phyloP scores from a whole-genome alignment of 2,797 vertebrate species.

The Lophotriccus pileatus region DNA sequence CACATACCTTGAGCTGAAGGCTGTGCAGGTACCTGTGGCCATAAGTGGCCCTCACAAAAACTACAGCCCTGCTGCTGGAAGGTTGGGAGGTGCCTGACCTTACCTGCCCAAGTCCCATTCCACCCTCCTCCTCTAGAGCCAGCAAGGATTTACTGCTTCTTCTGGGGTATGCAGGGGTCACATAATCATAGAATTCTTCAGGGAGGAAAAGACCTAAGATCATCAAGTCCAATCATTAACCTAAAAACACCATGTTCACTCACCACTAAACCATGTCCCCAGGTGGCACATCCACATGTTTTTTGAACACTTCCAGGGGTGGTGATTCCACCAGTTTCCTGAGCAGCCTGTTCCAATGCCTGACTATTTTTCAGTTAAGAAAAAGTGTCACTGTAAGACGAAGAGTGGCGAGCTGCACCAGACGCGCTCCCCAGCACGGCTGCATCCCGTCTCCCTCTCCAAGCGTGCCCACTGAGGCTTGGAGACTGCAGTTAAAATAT shows the following conservation, averaged over 20 bases:
- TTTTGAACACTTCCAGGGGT: background rate
- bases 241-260: background rate
- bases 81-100: background rate
- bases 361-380: background rate
- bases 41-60: background rate
- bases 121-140: background rate
- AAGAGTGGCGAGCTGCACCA: fast-evolving
- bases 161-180: background rate
- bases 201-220: background rate
- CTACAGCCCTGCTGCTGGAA: background rate
- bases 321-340: background rate
- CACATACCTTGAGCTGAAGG: background rate
- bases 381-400: background rate
- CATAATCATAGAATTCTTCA: background rate
- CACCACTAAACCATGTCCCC: background rate
- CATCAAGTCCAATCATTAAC: background rate
- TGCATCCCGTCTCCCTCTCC: background rate
- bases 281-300: background rate
- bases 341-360: background rate
- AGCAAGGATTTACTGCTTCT: background rate
- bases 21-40: fast-evolving
- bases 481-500: fast-evolving
- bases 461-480: fast-evolving
- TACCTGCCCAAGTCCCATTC: background rate
- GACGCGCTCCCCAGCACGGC: fast-evolving